These are phyloP conservation scores for Conistra vaccinii DNA, from an alignment of 2,888 invertebrate genomes.

Conservation along the genomic window DNA sequence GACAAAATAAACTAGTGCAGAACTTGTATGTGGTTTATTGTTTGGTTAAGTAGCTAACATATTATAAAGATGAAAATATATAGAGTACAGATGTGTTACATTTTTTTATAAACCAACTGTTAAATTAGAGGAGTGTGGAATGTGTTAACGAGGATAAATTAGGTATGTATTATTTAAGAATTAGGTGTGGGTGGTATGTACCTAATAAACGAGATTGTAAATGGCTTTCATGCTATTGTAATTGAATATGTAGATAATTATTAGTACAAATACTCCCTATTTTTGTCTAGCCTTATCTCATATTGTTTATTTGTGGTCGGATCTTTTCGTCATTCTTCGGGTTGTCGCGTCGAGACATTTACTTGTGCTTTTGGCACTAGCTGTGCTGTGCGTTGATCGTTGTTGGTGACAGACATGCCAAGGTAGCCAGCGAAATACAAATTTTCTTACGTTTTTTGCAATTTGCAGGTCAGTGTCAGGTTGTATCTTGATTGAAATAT, in stretches of 20 bases:
- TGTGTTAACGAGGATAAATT: conserved; percentile 25
- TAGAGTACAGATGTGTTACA: background rate
- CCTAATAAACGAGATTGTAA: background rate
- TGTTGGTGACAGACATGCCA: too few relatives aligned
- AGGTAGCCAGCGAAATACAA: too few relatives aligned
- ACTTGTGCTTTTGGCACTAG: background rate
- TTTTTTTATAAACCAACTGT: background rate
- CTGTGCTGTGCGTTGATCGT: background rate
- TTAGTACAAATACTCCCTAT: background rate
- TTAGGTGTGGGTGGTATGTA: too few relatives aligned
- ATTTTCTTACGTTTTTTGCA: too few relatives aligned
- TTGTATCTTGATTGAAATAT: too few relatives aligned
- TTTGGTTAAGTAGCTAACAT: background rate
- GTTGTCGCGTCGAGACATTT: background rate
- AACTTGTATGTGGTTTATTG: background rate
- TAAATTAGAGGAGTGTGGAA: conserved; percentile 7
- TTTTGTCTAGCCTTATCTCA: background rate
- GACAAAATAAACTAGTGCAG: background rate
- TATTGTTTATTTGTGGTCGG: background rate
- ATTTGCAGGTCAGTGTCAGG: too few relatives aligned
- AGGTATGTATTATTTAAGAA: too few relatives aligned
- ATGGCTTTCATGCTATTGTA: conserved; percentile 5
- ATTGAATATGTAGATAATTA: background rate
- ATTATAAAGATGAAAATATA: background rate
- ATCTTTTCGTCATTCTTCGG: background rate